phyloP scores from a whole-genome alignment of 2,113 vertebrate species.

The Origma solitaria region DNA sequence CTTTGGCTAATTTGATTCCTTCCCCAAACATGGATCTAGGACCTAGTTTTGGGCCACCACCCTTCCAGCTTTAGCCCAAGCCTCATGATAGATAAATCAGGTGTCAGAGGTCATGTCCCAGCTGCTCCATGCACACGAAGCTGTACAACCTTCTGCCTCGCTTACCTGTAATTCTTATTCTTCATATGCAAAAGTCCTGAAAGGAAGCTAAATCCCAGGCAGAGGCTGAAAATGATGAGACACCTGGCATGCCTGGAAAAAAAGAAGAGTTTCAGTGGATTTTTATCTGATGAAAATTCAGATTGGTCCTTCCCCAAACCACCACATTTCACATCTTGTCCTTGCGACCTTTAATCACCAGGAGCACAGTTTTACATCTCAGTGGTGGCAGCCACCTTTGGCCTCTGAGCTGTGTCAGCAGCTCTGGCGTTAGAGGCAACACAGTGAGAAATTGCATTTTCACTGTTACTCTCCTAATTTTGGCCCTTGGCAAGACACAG shows the following conservation, averaged over 20 bases:
- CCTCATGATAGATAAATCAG: not conserved
- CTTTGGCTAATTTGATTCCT: not conserved
- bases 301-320: not conserved
- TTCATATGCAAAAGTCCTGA: not conserved
- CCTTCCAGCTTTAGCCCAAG: not conserved
- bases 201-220: slow-evolving; percentile 1
- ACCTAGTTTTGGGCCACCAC: not conserved
- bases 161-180: not conserved
- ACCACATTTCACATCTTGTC: no score
- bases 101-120: not conserved
- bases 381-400: not conserved
- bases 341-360: not conserved
- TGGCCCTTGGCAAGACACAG: not conserved
- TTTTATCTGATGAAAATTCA: not conserved
- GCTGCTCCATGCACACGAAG: not conserved
- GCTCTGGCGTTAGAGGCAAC: not conserved
- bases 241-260: not conserved
- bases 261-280: not conserved
- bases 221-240: not conserved
- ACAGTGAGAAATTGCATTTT: not conserved
- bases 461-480: not conserved
- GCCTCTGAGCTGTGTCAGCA: not conserved
- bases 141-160: not conserved
- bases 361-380: not conserved
- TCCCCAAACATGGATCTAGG: not conserved